Conservation (phyloP, 1,140 invertebrate species). For the Bicyclus anynana region DNA sequence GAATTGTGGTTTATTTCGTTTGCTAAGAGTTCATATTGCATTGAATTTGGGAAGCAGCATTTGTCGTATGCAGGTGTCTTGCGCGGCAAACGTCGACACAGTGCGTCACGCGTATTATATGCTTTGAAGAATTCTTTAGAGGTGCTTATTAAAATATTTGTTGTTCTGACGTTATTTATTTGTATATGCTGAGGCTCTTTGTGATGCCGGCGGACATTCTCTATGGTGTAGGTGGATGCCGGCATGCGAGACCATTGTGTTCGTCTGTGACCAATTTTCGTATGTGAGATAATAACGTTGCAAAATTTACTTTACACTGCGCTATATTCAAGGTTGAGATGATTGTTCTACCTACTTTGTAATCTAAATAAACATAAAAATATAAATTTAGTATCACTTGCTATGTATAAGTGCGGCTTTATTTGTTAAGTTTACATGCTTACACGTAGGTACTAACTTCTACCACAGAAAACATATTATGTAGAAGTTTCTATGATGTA, state of each 20-base stretch:
- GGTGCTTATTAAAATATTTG: constrained; percentile 76
- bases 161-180: constrained; percentile 72
- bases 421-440: too few species aligned
- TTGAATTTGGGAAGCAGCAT: not conserved
- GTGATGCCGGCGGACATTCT: constrained; percentile 47
- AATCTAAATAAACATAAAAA: not conserved
- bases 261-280: constrained; percentile 57
- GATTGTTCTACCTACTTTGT: not conserved
- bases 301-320: constrained; percentile 23
- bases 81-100: constrained; percentile 32
- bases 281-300: constrained; percentile 51
- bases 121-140: constrained; percentile 63
- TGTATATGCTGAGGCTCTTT: constrained; percentile 62
- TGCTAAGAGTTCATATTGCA: not conserved
- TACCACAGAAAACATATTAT: too few species aligned
- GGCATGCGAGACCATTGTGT: constrained; percentile 37
- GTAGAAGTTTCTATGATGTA: too few species aligned
- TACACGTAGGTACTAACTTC: too few species aligned
- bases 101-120: constrained; percentile 55
- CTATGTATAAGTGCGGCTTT: too few species aligned
- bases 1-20: constrained; percentile 24
- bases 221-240: constrained; percentile 42
- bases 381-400: too few species aligned
- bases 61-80: constrained; percentile 14
- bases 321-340: not conserved